Base-by-base conservation (phyloP, 2,888 invertebrate species). In the Branchellion lobata region DNA sequence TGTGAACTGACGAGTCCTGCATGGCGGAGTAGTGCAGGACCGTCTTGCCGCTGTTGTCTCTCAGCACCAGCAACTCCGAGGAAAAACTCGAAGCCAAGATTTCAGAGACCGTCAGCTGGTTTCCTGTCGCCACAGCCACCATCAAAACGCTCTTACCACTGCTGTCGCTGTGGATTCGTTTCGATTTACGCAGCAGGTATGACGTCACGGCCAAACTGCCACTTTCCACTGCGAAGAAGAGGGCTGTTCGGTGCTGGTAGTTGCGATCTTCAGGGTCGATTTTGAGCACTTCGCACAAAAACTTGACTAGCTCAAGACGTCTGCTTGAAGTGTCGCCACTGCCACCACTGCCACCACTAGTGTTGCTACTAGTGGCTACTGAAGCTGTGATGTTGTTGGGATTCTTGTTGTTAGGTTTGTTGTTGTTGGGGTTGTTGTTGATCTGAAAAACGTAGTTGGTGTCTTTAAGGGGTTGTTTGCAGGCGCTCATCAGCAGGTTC, bases 171-270 rank as follows among this genome's bases (percentile, higher is more conserved):
- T 79, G 74, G n/a, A 81, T 33, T 14, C 33, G 34, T 21, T 69
- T 75, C 14, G 71, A 77, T 29, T 78, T 77, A 3, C 81, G 76
- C 47, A 84, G 73, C 14, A 84, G 73, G 65, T 81, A 81, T 2
- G 57, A 76, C 14, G 81, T 81, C 3, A 79, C 79, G 1, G 68
- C 68, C 5, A 81, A n/a, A 51, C 81, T 81, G 34, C 80, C 80
- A n/a, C 80, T 40, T 74, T 83, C 82, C 2, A 81, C 80, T 14
- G 83, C 82, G 74, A 83, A 80, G 79, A 83, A 83, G 21, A 84
- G 71, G 33, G 84, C 83, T 40, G 57, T 71, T 21, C 82, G 40
- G 1, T 79, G 29, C 11, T 61, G 40, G 14, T 47, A 24, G 40
- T 83, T 83, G 0, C 78, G 34, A 5, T 36, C 47, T 33, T 80